Evolutionary conservation across 2,113 vertebrate species (phyloP), one percentile per base, ranked within the genome.

Genomic region (Oryctolagus cuniculus): DNA sequence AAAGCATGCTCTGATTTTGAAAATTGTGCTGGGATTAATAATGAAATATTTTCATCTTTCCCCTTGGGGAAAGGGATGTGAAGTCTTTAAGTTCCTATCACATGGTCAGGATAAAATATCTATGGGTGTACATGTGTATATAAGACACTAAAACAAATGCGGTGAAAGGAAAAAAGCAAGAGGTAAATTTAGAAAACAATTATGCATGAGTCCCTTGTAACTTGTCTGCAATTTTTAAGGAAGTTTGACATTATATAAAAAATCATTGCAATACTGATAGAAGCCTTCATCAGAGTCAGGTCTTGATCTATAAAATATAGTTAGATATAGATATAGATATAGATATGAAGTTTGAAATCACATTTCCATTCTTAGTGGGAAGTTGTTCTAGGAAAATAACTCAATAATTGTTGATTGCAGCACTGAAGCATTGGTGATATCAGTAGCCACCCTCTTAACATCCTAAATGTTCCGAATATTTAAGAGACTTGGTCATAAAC

Each of bases 171-270:
- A n/a, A 31, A 24, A 25, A 84, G 69, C 75, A 15, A 5, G 17
- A 10, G 5, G 6, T 89, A 5, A 86, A 73, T 84, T 51, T 92
- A 21, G 6, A 2, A 67, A 70, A 70, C 3, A 15, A n/a, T 44
- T 44, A 44, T 44, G 44, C 44, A 44, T 44, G 44, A 61, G 31
- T 91, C 80, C 5, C 29, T 63, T 82, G 4, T 51, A 36, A 3
- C 4, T 74, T 90, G 13, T 87, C 5, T 78, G n/a, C 10, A 78
- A 34, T 5, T 58, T 69, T 92, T 61, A 73, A 87, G 21, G 55
- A 67, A 69, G 29, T n/a, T 86, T 87, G 27, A 95, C 74, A 34
- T 81, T 61, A 75, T 38, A 16, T 87, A 36, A 87, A 93, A 82
- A 74, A 44, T 7, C 44, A 44, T 58, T 58, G 55, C 87, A 78